Conservation (phyloP, 2,888 invertebrate species). For the Thereva nobilitata region DNA sequence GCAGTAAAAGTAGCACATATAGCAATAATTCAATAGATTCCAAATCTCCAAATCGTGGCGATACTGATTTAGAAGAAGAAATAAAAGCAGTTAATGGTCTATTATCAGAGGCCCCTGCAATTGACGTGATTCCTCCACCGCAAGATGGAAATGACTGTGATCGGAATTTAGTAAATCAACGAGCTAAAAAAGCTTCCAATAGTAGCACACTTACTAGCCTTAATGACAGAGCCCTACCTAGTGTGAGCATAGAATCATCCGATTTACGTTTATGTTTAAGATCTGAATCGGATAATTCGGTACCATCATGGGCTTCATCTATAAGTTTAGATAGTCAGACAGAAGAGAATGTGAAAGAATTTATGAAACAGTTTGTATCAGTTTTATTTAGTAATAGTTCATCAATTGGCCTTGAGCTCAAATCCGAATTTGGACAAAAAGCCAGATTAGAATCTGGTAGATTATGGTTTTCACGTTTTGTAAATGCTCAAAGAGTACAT, state of each 20-base stretch:
- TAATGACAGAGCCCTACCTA: conserved; percentile 63
- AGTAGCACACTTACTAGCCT: conserved; percentile 65
- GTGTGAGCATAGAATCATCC: conserved; percentile 64
- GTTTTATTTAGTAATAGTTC: conserved; percentile 65
- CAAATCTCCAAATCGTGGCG: conserved; percentile 43
- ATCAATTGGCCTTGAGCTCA: conserved; percentile 65
- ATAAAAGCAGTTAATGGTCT: conserved; percentile 50
- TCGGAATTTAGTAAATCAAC: conserved; percentile 37
- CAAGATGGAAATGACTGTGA: conserved; percentile 43
- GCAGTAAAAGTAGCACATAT: conserved; percentile 44
- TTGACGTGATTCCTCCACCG: conserved; percentile 54
- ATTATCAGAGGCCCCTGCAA: conserved; percentile 48
- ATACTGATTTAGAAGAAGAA: conserved; percentile 49
- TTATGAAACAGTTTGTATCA: conserved; percentile 70
- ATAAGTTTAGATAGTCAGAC: conserved; percentile 65
- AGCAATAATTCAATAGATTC: conserved; percentile 53
- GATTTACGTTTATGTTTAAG: conserved; percentile 58
- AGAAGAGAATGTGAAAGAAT: conserved; percentile 63
- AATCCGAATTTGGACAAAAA: conserved; percentile 70
- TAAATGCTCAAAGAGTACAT: conserved; percentile 67
- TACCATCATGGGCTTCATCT: conserved; percentile 68
- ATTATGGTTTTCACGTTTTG: conserved; percentile 71
- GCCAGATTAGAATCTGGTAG: conserved; percentile 67
- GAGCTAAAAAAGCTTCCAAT: conserved; percentile 53
- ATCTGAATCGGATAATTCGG: conserved; percentile 63